Conservation (phyloP, 2,113 vertebrate genomes). For the Phylloscopus trochiloides region DNA sequence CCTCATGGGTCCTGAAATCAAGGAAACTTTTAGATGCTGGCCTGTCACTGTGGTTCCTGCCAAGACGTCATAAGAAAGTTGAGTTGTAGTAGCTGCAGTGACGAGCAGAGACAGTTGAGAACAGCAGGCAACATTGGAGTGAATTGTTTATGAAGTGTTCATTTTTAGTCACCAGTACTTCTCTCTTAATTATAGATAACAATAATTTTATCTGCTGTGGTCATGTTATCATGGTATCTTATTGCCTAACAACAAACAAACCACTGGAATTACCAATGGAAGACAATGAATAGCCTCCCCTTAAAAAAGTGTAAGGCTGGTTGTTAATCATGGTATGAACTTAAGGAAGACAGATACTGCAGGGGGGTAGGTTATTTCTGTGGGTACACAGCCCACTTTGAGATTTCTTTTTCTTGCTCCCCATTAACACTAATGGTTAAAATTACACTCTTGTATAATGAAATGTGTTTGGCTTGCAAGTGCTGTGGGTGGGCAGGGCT, state of each 20-base stretch:
- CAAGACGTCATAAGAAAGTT: background rate
- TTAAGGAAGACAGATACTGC: background rate
- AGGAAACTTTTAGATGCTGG: background rate
- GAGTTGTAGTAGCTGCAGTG: background rate
- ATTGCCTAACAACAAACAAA: background rate
- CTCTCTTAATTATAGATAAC: background rate
- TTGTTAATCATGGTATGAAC: background rate
- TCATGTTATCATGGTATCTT: background rate
- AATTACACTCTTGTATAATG: background rate
- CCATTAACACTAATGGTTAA: background rate
- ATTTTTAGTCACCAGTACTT: background rate
- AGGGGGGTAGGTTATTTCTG: background rate
- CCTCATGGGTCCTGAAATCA: background rate
- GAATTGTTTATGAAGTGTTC: rapidly evolving
- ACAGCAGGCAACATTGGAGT: background rate
- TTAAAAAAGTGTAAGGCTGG: background rate
- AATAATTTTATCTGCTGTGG: background rate
- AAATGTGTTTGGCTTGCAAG: background rate
- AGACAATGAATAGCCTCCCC: background rate
- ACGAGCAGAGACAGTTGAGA: background rate
- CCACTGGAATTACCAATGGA: background rate
- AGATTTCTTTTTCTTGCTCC: background rate
- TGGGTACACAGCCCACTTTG: background rate
- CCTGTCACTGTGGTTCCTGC: background rate
- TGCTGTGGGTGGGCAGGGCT: rapidly evolving